Evolutionary conservation across 2,113 vertebrate species (phyloP).

Genomic region (Burhinus bistriatus): DNA sequence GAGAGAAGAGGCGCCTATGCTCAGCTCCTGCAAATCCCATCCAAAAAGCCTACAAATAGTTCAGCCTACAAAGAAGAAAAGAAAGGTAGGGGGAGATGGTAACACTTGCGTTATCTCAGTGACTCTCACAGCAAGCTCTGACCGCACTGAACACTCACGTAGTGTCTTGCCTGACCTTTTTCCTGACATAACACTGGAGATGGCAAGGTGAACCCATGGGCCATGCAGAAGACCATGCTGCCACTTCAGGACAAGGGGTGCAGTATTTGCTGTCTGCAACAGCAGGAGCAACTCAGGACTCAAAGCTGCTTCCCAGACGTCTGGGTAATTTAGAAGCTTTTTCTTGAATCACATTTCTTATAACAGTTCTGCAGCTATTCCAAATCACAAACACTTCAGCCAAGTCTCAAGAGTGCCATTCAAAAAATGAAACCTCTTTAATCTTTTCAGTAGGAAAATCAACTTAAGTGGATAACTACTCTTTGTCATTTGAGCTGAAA

Average conservation of each 20-base stretch:
- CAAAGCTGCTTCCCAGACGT: neutral
- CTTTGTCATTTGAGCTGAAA: neutral
- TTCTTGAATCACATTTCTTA: neutral
- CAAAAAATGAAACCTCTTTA: conserved; percentile 4
- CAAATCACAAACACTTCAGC: conserved; percentile 9
- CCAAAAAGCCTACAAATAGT: neutral
- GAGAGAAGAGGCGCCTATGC: neutral
- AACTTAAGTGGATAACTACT: conserved; percentile 28
- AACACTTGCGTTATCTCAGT: neutral
- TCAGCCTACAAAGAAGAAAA: neutral
- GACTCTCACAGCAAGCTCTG: neutral
- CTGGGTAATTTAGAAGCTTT: neutral
- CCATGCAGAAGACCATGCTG: neutral
- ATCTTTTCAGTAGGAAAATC: conserved; percentile 45
- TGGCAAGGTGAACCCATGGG: neutral
- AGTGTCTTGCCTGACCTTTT: neutral
- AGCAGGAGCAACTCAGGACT: neutral
- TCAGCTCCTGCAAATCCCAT: neutral
- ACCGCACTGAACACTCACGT: neutral
- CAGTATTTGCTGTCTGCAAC: neutral
- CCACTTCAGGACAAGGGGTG: neutral
- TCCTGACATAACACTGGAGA: neutral
- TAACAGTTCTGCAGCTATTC: neutral
- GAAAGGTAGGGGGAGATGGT: accelerated
- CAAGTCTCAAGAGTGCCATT: conserved; percentile 15